These are phyloP conservation scores for Lasioglossum lativentre DNA, from an alignment of 2,888 invertebrate species.

Conservation along the genomic window DNA sequence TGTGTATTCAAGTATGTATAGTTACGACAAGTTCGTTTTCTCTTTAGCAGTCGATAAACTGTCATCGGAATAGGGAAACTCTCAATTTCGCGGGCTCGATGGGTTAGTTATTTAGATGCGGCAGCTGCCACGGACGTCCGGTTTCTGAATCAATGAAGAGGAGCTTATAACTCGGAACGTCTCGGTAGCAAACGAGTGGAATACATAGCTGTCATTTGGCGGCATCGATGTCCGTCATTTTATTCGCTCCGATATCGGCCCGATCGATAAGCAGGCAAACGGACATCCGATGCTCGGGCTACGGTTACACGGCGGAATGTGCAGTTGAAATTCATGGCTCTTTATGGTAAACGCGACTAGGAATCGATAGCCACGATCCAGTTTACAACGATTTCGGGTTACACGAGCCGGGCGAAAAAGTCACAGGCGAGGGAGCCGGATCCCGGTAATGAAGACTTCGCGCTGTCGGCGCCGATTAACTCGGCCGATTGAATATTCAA, in stretches of 20 bases:
- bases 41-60: not conserved
- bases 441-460: constrained; percentile 30
- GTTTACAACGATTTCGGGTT: constrained; percentile 62
- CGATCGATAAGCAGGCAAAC: constrained; percentile 63
- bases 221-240: constrained; percentile 33
- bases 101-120: constrained; percentile 37
- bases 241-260: constrained; percentile 25
- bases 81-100: not conserved
- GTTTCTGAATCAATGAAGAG: not conserved
- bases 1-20: not conserved
- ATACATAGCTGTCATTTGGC: constrained; percentile 51
- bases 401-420: constrained; percentile 34
- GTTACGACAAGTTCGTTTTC: not conserved
- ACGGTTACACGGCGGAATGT: constrained; percentile 43
- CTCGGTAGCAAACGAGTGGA: constrained; percentile 7
- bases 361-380: constrained; percentile 62
- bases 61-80: not conserved
- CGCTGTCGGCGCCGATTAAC: constrained; percentile 28
- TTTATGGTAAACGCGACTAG: constrained; percentile 45
- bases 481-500: constrained; percentile 52
- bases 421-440: not conserved
- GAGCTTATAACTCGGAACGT: constrained; percentile 4
- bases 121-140: not conserved
- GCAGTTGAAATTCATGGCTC: constrained; percentile 66
- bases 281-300: constrained; percentile 56